Base-by-base conservation (phyloP, 2,113 vertebrate genomes). In the Phylloscopus trochilus region DNA sequence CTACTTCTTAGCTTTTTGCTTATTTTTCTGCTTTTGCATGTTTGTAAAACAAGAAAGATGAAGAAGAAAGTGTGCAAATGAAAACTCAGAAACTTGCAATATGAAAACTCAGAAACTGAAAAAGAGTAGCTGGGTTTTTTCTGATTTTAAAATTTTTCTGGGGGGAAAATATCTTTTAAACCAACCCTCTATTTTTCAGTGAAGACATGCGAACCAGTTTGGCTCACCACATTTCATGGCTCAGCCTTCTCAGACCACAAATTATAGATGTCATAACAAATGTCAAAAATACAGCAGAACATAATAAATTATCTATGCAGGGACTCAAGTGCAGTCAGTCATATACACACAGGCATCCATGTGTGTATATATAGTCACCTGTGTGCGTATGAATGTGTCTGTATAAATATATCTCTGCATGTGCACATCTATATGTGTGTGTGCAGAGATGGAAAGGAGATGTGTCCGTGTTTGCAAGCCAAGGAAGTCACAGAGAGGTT, bases 281-380 rank as follows among this genome's bases (percentile, higher is more conserved):
- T 47, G 94, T 96, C 93, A 95, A 94, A 97, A 96, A 96, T 96
- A 95, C 74, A 93, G 79, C 56, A 47, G 56, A 58, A 60, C 35
- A 22, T 75, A 86, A 89, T 81, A 72, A 78, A 59, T 93, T 74
- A 64, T 86, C 94, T 87, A 90, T 56, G 80, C 86, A 74, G 28
- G 43, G 64, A 68, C 80, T 83, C 35, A 77, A 92, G 55, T 22
- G 2, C 62, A 85, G 51, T 53, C 80, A 84, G 75, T 70, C 94
- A 59, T 47, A 85, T 37, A 72, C 6, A 67, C 28, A 35, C 39
- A 91, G 5, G 6, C 33, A 47, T 70, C 23, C 22, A 23, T 8
- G 19, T 67, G 41, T 58, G 43, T 81, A 56, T 93, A 70, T 92
- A 63, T 69, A 92, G 68, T 66, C 23, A 85, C 9, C 53, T 67